A percentile compares a stretch with the other conserved stretches of the same genome.
These are phyloP conservation scores for Zaprionus lineosus DNA, from an alignment of 2,888 invertebrate genomes.

Conservation along the genomic window DNA sequence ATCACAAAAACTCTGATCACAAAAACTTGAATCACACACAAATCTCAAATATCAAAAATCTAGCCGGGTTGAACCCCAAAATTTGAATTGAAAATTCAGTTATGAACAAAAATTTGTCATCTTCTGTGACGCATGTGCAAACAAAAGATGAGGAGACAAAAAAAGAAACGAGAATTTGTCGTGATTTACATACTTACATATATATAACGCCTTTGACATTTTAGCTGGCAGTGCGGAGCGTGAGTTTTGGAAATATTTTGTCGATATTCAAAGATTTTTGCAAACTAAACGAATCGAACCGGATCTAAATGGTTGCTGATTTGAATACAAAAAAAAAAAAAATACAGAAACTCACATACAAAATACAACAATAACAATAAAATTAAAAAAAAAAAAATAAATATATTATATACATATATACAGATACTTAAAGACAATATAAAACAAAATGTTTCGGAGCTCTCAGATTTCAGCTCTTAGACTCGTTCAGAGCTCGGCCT, in stretches of 20 bases:
- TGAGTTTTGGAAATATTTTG: conserved; percentile 33
- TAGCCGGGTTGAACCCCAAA: too few relatives aligned
- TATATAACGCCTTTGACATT: conserved; percentile 64
- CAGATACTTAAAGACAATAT: too few relatives aligned
- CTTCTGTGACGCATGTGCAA: conserved; percentile 30
- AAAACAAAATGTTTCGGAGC: too few relatives aligned
- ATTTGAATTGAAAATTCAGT: too few relatives aligned
- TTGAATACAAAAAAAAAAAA: conserved; percentile 42
- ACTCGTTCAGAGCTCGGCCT: too few relatives aligned
- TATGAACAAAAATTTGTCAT: conserved; percentile 44
- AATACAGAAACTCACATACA: background rate
- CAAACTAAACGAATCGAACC: conserved; percentile 67
- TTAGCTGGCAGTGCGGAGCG: conserved; percentile 31
- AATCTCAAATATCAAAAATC: too few relatives aligned
- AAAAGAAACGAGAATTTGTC: conserved; percentile 37
- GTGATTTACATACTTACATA: conserved; percentile 38
- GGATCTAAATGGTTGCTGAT: conserved; percentile 70
- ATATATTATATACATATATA: too few relatives aligned
- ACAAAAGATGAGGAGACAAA: conserved; percentile 12
- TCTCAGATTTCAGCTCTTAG: too few relatives aligned
- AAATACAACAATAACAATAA: conserved; percentile 1
- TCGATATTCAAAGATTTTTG: conserved; percentile 40
- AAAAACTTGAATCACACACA: too few relatives aligned
- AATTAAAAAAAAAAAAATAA: conserved; percentile 12
- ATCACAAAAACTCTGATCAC: too few relatives aligned